These are phyloP conservation scores for Syngnathoides biaculeatus DNA, from an alignment of 2,113 vertebrate genomes.

Conservation along the genomic window DNA sequence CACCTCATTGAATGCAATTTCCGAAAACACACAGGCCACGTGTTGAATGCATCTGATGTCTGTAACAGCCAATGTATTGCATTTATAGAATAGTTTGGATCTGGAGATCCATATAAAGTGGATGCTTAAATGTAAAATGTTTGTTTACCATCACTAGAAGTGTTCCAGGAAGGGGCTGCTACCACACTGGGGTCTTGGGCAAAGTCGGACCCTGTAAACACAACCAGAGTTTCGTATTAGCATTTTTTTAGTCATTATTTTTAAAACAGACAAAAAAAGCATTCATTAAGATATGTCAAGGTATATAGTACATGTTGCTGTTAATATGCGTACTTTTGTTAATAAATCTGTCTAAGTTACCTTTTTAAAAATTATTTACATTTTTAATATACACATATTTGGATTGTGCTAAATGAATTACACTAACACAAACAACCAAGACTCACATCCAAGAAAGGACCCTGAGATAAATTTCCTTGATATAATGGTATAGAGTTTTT, in stretches of 20 bases:
- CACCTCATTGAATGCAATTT: conserved; percentile 20
- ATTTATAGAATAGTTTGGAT: not conserved
- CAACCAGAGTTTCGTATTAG: conserved; percentile 38
- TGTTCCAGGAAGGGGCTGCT: conserved; percentile 85
- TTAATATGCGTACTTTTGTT: too few species aligned
- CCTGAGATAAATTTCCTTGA: not conserved
- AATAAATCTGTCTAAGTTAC: not conserved
- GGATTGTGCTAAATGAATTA: not conserved
- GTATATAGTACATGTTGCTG: not conserved
- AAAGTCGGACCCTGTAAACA: conserved; percentile 80
- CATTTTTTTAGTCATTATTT: not conserved
- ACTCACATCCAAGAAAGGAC: not conserved
- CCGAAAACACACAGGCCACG: not conserved
- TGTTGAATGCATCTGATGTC: conserved; percentile 3
- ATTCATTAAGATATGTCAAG: too few species aligned
- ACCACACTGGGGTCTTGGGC: conserved; percentile 78
- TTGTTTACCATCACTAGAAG: conserved; percentile 80
- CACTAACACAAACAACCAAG: not conserved
- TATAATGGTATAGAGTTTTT: not conserved
- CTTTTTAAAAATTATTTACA: too few species aligned
- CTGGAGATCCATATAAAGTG: not conserved
- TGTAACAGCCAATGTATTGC: conserved; percentile 5
- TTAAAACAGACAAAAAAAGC: not conserved
- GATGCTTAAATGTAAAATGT: conserved; percentile 3
- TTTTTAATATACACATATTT: not conserved